Evolutionary conservation across 2,888 invertebrate genomes (phyloP).

Genomic region (Rhodophaea formosa): DNA sequence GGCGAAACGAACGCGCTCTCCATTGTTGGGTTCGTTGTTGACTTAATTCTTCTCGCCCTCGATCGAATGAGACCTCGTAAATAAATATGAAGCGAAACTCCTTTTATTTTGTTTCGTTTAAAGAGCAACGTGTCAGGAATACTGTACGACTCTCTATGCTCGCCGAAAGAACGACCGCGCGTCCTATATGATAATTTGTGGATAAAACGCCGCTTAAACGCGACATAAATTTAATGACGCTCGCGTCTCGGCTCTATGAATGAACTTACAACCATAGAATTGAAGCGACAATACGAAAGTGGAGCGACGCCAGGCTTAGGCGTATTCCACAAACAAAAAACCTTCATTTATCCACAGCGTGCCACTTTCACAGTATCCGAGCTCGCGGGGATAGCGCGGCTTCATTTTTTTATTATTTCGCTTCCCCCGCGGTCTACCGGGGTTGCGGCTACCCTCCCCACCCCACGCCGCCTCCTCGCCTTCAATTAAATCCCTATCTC

Average conservation of each 20-base stretch:
- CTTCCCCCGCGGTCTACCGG: constrained; percentile 50
- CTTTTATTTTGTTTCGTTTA: constrained; percentile 27
- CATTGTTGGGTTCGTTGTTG: constrained; percentile 71
- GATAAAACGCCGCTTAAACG: constrained; percentile 41
- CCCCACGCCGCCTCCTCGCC: constrained; percentile 54
- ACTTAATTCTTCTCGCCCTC: constrained; percentile 67
- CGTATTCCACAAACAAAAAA: constrained; percentile 77
- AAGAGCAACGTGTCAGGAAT: constrained; percentile 19
- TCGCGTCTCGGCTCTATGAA: constrained; percentile 50
- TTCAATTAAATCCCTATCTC: constrained; percentile 79
- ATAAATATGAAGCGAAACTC: constrained; percentile 57
- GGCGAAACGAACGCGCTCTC: constrained; percentile 50
- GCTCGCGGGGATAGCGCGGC: constrained; percentile 70
- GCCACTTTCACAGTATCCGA: constrained; percentile 80
- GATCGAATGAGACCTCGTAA: constrained; percentile 61
- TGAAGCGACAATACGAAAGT: constrained; percentile 73
- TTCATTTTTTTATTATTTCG: constrained; percentile 75
- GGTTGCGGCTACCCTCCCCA: constrained; percentile 54
- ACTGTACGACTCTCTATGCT: constrained; percentile 24
- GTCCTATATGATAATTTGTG: constrained; percentile 36
- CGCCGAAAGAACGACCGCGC: constrained; percentile 23
- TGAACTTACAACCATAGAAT: constrained; percentile 74
- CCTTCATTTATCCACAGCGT: constrained; percentile 78
- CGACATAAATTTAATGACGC: constrained; percentile 63
- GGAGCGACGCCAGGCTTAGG: constrained; percentile 71